Evolutionary conservation across 1,140 invertebrate genomes (phyloP).

Genomic region (Musca domestica): DNA sequence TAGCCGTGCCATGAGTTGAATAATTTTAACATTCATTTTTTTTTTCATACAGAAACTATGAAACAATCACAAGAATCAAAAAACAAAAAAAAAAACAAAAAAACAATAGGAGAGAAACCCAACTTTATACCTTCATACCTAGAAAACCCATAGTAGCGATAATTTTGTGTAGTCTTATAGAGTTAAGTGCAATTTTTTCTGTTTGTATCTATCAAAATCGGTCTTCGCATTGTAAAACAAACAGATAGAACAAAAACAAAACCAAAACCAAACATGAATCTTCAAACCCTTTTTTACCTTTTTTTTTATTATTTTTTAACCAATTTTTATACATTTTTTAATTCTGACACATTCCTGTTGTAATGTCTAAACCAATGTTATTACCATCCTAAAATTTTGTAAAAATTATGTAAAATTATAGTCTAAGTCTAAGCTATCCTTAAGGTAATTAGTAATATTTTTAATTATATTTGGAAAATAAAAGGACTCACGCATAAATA

Average conservation of each 20-base stretch:
- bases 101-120: neutral
- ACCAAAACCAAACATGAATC: conserved; percentile 50
- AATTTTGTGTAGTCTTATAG: neutral
- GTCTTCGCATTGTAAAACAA: neutral
- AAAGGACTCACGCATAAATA: neutral
- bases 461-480: no score
- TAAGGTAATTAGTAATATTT: no score
- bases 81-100: conserved; percentile 18
- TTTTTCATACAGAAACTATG: neutral
- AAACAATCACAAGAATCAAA: no score
- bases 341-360: no score
- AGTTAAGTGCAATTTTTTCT: neutral
- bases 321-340: neutral
- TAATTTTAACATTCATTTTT: neutral
- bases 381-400: neutral
- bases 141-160: no score
- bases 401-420: conserved; percentile 5
- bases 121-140: neutral
- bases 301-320: conserved; percentile 32
- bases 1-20: conserved; percentile 15
- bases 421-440: no score
- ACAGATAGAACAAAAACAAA: conserved; percentile 50
- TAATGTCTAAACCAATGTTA: no score
- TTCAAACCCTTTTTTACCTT: conserved; percentile 39
- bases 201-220: neutral